Conservation (phyloP, 2,113 vertebrate genomes). For the Naja naja region DNA sequence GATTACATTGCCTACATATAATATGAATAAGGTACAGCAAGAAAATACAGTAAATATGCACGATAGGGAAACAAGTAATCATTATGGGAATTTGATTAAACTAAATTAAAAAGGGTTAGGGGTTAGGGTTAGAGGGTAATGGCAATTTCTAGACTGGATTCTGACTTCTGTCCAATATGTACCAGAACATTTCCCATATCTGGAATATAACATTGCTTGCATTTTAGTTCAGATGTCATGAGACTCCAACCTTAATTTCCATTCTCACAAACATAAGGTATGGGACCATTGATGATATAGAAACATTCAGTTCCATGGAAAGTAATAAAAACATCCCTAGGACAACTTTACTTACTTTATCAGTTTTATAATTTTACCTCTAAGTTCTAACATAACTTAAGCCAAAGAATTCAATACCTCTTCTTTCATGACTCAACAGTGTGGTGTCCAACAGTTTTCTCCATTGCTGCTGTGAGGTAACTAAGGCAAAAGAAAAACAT, state of each 20-base stretch:
- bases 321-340: background rate
- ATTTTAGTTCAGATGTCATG: background rate
- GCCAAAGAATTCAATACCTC: background rate
- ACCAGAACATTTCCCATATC: background rate
- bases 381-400: background rate
- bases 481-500: background rate
- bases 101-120: background rate
- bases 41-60: background rate
- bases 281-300: background rate
- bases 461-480: background rate
- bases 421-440: background rate
- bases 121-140: background rate
- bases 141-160: background rate
- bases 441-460: background rate
- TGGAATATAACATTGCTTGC: background rate
- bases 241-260: background rate
- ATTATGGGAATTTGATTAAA: background rate
- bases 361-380: background rate
- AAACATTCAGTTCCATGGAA: background rate
- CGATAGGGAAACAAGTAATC: constrained; percentile 3
- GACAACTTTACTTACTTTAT: too few relatives aligned
- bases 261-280: background rate
- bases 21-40: background rate
- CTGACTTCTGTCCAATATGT: background rate
- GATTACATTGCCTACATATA: background rate